Evolutionary conservation across 2,888 invertebrate species (phyloP), one percentile per base, ranked within the genome.

Genomic region (Muscina levida): DNA sequence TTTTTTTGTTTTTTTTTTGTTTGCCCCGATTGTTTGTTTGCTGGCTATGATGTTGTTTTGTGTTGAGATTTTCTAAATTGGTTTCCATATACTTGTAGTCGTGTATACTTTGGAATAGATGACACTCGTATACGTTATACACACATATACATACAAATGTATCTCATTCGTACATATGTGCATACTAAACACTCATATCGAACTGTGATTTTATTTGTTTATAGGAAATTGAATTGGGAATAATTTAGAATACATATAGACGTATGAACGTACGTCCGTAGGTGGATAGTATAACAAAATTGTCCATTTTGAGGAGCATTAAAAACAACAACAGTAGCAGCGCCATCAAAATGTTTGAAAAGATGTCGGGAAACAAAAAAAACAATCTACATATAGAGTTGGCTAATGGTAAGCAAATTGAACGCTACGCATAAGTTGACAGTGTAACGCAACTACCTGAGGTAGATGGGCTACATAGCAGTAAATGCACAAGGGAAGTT

Each of bases 191-290:
- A 5, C 31, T 31, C 31, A 31, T 31, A 31, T 31, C 8, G 77
- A 78, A 82, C 85, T 85, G 76, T 86, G 87, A 87, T 87, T 87
- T 87, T 85, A 86, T 87, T 87, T 87, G 87, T 86, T 85, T 85
- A 85, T 85, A 79, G 85, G 82, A 87, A 88, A 87, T 87, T 86
- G 85, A 83, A 85, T 86, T 86, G 84, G 82, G 86, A 86, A 87
- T 86, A 80, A 85, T 87, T 86, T 84, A 87, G 84, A 71, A 81
- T n/a, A n/a, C n/a, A n/a, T n/a, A n/a, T n/a, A n/a, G n/a, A n/a
- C n/a, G n/a, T n/a, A n/a, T n/a, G n/a, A n/a, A n/a, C n/a, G n/a
- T n/a, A n/a, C n/a, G n/a, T n/a, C n/a, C n/a, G n/a, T n/a, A n/a
- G n/a, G n/a, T n/a, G 31, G 8, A 31, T 31, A 5, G 31, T 74